phyloP scores from a whole-genome alignment of 2,113 vertebrate species.

The Peromyscus maniculatus region DNA sequence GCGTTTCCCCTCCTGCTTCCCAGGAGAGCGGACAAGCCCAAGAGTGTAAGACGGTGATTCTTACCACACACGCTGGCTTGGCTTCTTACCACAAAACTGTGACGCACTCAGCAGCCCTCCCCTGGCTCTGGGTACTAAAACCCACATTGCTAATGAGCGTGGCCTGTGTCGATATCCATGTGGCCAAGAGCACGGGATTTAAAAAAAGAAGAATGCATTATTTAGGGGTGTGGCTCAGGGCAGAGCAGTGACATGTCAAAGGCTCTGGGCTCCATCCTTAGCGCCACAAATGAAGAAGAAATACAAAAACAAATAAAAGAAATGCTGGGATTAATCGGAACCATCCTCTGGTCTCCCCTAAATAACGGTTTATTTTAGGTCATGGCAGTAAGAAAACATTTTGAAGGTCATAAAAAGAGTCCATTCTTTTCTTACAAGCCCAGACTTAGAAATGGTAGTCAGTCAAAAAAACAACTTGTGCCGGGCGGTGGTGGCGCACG shows the following conservation, averaged over 20 bases:
- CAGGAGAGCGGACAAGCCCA: background rate
- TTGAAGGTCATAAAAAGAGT: constrained; percentile 28
- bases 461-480: background rate
- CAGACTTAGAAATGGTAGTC: background rate
- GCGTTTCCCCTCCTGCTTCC: background rate
- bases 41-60: background rate
- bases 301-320: background rate
- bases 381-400: background rate
- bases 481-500: too few species aligned
- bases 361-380: constrained; percentile 8
- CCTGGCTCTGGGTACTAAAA: background rate
- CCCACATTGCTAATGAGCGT: background rate
- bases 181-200: background rate
- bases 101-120: background rate
- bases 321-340: background rate
- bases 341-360: background rate
- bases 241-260: background rate
- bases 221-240: background rate
- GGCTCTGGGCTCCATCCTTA: background rate
- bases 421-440: constrained; percentile 6
- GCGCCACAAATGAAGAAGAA: background rate
- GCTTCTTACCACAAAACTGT: constrained; percentile 4
- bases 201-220: background rate
- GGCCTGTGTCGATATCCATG: background rate
- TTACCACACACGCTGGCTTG: background rate